Evolutionary conservation across 53 echinoderm and acorn worm genomes (phyloP).

Genomic region (Temnopleurus reevesii): DNA sequence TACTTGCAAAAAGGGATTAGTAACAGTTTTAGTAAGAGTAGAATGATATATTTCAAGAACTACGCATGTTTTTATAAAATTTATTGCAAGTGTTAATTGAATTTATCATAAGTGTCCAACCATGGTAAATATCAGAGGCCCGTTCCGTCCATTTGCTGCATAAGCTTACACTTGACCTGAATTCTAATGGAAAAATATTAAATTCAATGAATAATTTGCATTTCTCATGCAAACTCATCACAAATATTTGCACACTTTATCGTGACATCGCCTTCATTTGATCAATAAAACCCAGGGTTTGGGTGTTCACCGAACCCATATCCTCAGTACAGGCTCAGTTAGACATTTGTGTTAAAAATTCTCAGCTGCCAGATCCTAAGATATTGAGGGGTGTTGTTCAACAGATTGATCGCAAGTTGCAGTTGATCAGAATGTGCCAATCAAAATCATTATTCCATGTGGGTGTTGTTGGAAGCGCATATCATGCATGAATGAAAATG

Average conservation of each 20-base stretch:
- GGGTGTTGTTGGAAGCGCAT: too few species aligned
- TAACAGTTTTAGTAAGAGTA: not conserved
- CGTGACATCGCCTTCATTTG: not conserved
- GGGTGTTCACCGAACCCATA: not conserved
- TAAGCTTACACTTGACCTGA: not conserved
- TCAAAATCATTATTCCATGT: too few species aligned
- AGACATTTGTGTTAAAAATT: too few species aligned
- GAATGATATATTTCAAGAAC: not conserved
- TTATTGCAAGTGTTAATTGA: not conserved
- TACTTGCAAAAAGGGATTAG: not conserved
- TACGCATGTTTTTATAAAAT: not conserved
- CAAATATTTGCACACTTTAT: not conserved
- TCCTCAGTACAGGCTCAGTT: not conserved
- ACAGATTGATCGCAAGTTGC: too few species aligned
- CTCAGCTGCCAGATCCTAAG: too few species aligned
- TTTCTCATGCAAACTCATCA: not conserved
- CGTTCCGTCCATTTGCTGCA: too few species aligned
- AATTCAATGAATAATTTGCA: not conserved
- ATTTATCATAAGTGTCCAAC: not conserved
- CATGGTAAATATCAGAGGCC: not conserved
- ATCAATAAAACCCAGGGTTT: slow-evolving; percentile 21
- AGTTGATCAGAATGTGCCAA: too few species aligned
- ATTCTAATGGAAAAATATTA: not conserved
- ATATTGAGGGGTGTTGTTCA: too few species aligned
- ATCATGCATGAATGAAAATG: too few species aligned